Base-by-base conservation (phyloP, 2,797 vertebrate species). In the Dendrocincla fuliginosa region DNA sequence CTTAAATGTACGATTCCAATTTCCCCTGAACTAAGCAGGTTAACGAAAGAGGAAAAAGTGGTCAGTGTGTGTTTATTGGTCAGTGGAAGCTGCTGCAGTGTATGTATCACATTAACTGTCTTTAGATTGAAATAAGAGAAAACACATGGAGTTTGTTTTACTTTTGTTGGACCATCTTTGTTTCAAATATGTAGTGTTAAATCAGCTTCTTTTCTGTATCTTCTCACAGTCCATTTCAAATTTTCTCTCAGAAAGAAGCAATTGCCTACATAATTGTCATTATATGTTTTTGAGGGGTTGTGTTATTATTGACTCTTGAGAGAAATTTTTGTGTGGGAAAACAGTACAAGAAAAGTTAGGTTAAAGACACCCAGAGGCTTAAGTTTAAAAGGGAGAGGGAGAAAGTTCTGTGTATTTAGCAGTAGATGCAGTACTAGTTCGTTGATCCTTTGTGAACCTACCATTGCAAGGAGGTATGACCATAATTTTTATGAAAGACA, bases 1-100 rank as follows among this genome's bases (percentile, higher is more conserved):
- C 28, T 16, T 57, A 25, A 78, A 68, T 0, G 0, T 61, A 35
- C 17, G 11, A 12, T 75, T 30, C 27, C 1, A 6, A 11, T 85
- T 80, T 91, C 10, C 13, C 19, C 25, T 67, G 44, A 91, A 64
- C 22, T 67, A 37, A 73, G 16, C 33, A 63, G 63, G 35, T 19
- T 84, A 39, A 81, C 10, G 22, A 25, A 83, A 70, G 39, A 37
- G 16, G 6, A 6, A 64, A 42, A 71, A 79, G 46, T 37, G 20
- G 11, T 86, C 24, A 33, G 15, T 32, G 18, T 44, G 30, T 69
- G 6, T 56, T 6, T 89, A 23, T 41, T 13, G 70, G 57, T 60
- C 52, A 44, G 11, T 85, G 57, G 18, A 74, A 71, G 42, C 23
- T 91, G 65, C 41, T 89, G 46, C 0, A 0, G 13, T 60, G 5